These are phyloP conservation scores for Danio aesculapii DNA, from an alignment of 2,797 vertebrate species.

Conservation along the genomic window DNA sequence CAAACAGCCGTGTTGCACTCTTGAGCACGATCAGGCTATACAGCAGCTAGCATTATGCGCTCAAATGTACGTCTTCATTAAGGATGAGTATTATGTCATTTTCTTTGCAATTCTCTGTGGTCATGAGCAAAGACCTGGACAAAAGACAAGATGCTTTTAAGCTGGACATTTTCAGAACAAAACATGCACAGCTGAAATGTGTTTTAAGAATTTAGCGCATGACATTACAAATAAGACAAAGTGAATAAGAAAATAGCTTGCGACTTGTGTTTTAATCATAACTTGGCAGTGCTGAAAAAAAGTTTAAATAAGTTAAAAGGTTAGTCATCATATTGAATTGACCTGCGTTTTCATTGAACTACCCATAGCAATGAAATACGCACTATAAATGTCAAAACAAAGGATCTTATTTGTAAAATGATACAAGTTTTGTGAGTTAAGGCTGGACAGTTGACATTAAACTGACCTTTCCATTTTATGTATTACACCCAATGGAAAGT, in stretches of 20 bases:
- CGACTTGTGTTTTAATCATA: conserved; percentile 26
- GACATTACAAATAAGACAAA: conserved; percentile 38
- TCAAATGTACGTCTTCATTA: conserved; percentile 53
- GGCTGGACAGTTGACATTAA: conserved; percentile 50
- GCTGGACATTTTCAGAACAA: conserved; percentile 8
- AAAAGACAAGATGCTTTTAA: not conserved
- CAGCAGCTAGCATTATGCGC: conserved; percentile 3
- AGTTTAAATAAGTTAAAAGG: conserved; percentile 29
- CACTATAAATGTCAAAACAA: conserved; percentile 50
- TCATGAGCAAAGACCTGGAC: conserved; percentile 16
- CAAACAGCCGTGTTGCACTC: conserved; percentile 44
- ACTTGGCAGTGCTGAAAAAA: conserved; percentile 12
- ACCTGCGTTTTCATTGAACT: conserved; percentile 27
- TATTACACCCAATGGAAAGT: conserved; percentile 46
- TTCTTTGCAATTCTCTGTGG: conserved; percentile 24
- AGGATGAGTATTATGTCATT: conserved; percentile 24
- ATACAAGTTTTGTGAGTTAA: conserved; percentile 40
- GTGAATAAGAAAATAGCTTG: conserved; percentile 16
- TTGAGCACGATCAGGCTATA: conserved; percentile 40
- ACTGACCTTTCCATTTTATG: conserved; percentile 46
- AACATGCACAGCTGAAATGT: conserved; percentile 12
- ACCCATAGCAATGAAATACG: conserved; percentile 31
- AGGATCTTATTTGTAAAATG: conserved; percentile 42
- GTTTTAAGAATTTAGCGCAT: conserved; percentile 1
- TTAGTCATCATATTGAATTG: conserved; percentile 35